phyloP scores from a whole-genome alignment of 2,888 invertebrate genomes.

The Amitus sp. region DNA sequence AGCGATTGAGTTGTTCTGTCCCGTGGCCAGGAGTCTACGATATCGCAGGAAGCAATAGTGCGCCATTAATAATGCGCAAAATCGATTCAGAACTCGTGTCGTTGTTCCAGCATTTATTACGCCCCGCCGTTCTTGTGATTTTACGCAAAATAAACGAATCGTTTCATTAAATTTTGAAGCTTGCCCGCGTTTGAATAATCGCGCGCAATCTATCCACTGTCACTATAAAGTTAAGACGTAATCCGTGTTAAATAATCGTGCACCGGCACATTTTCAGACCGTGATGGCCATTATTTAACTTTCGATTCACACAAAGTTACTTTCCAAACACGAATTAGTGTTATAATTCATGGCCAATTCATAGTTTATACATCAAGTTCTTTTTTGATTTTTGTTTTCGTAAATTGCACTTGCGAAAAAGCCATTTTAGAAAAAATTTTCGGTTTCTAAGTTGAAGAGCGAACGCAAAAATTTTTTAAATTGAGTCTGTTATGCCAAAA shows the following conservation, averaged over 20 bases:
- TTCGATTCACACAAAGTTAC: neutral
- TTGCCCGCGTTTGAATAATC: conserved; percentile 29
- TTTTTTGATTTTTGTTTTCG: too few species aligned
- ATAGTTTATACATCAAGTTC: neutral
- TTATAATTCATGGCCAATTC: neutral
- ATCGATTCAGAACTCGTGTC: conserved; percentile 31
- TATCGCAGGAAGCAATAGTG: conserved; percentile 29
- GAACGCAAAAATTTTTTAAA: too few species aligned
- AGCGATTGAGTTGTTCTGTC: conserved; percentile 33
- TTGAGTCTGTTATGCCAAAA: too few species aligned
- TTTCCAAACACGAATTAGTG: neutral
- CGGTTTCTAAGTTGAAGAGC: too few species aligned
- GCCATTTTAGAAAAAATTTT: too few species aligned
- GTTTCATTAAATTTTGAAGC: conserved; percentile 23
- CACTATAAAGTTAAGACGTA: conserved; percentile 27
- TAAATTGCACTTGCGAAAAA: neutral
- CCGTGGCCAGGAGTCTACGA: conserved; percentile 26
- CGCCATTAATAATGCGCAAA: conserved; percentile 33
- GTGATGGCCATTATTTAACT: neutral
- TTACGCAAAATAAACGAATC: conserved; percentile 24
- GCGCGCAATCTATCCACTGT: conserved; percentile 26
- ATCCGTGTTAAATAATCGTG: conserved; percentile 10
- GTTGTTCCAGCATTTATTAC: conserved; percentile 29
- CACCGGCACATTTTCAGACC: neutral
- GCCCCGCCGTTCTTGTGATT: conserved; percentile 24